phyloP scores from a whole-genome alignment of 2,888 invertebrate genomes.

The Phyto melanocephala region DNA sequence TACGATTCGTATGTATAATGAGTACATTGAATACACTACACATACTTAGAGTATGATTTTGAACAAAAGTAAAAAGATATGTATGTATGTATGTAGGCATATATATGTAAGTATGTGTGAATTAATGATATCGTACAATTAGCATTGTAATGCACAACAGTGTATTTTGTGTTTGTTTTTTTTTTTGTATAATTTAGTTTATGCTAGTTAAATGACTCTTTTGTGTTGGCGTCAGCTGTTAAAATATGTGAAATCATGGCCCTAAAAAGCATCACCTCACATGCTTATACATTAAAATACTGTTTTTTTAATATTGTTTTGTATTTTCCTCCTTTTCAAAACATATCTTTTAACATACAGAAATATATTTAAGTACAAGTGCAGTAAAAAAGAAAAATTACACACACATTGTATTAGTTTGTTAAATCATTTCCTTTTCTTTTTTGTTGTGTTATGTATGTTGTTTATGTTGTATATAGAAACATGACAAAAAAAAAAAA shows the following conservation, averaged over 20 bases:
- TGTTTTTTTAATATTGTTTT: not conserved
- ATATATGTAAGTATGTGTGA: not conserved
- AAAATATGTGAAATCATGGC: constrained; percentile 57
- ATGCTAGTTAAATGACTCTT: constrained; percentile 55
- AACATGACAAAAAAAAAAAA: not conserved
- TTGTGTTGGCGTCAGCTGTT: constrained; percentile 61
- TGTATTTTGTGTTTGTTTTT: not conserved
- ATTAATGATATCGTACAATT: not conserved
- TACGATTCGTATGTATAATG: too few relatives aligned
- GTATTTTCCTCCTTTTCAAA: not conserved
- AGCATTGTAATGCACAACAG: constrained; percentile 5
- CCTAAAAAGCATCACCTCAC: constrained; percentile 49
- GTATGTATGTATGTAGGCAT: not conserved
- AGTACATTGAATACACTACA: too few relatives aligned
- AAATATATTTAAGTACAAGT: not conserved
- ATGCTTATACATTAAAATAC: constrained; percentile 13
- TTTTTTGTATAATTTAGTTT: constrained; percentile 37
- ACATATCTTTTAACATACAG: not conserved
- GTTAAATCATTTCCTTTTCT: constrained; percentile 61
- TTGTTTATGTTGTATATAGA: constrained; percentile 22
- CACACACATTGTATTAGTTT: constrained; percentile 43
- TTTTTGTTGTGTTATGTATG: not conserved
- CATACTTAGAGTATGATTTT: too few relatives aligned
- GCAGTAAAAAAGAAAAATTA: not conserved
- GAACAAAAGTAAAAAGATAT: not conserved